Conservation (phyloP, 2,113 vertebrate genomes). For the Gorsachius goisagi region DNA sequence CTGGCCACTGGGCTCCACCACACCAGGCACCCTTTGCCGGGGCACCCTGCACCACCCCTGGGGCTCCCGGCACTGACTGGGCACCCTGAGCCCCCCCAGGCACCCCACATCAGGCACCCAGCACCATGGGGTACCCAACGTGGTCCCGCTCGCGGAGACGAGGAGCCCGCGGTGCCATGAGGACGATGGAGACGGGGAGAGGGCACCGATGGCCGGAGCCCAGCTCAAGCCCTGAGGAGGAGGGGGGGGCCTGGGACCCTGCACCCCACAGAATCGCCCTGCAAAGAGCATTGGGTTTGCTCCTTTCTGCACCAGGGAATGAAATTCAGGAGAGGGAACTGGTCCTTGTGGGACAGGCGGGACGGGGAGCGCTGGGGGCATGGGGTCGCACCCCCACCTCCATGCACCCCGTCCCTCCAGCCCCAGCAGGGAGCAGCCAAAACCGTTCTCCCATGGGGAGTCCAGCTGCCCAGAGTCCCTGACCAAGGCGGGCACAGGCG, state of each 20-base stretch:
- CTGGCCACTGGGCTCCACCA: neutral
- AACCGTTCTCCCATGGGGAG: neutral
- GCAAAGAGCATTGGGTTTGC: rapidly evolving
- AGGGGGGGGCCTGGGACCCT: too few relatives aligned
- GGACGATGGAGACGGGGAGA: neutral
- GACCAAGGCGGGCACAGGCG: rapidly evolving
- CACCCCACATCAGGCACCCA: rapidly evolving
- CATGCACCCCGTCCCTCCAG: rapidly evolving
- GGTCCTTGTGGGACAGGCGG: neutral
- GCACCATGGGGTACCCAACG: rapidly evolving
- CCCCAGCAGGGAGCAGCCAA: neutral
- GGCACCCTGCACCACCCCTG: neutral
- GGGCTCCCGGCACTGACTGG: rapidly evolving
- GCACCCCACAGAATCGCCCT: neutral
- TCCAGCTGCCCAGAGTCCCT: neutral
- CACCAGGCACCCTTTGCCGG: neutral
- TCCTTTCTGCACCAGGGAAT: neutral
- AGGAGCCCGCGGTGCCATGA: neutral
- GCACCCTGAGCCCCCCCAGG: neutral
- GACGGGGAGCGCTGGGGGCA: neutral
- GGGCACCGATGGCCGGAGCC: neutral
- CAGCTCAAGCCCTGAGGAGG: neutral
- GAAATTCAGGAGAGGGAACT: neutral
- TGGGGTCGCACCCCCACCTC: rapidly evolving
- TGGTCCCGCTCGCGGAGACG: rapidly evolving